These are phyloP conservation scores for Rugalucina vietnamica DNA, from an alignment of 2,888 invertebrate species.

Conservation along the genomic window DNA sequence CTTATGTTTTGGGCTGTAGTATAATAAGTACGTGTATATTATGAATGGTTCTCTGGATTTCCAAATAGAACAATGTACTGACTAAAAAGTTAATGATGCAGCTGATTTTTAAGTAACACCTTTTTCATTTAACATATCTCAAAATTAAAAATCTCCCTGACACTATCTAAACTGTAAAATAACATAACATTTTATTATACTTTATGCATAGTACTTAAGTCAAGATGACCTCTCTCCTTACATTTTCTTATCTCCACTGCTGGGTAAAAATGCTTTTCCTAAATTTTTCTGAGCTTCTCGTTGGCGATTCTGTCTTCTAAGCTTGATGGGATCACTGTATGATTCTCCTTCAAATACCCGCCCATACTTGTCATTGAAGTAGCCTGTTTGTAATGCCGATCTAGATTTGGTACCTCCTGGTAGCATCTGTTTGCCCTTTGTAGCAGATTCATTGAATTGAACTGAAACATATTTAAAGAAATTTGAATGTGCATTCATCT, in stretches of 20 bases:
- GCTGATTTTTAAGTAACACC: no score
- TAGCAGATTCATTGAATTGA: conserved; percentile 81
- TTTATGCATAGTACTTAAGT: no score
- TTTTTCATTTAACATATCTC: no score
- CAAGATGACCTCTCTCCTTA: conserved; percentile 67
- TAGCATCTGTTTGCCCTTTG: conserved; percentile 83
- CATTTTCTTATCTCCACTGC: conserved; percentile 82
- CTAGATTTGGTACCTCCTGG: conserved; percentile 81
- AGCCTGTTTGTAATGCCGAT: conserved; percentile 81
- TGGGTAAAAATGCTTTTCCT: conserved; percentile 83
- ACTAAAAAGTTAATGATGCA: no score
- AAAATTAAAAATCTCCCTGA: no score
- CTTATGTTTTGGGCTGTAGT: no score
- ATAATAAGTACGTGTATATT: no score
- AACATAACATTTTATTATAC: no score
- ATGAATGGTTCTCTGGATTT: no score
- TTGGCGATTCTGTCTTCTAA: conserved; percentile 77
- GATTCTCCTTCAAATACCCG: conserved; percentile 82
- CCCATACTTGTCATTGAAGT: conserved; percentile 81
- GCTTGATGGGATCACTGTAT: conserved; percentile 82
- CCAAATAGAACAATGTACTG: no score
- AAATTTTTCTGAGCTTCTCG: conserved; percentile 82
- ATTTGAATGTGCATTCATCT: no score
- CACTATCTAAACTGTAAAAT: no score
- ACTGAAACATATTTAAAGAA: conserved; percentile 75